Evolutionary conservation across 2,888 invertebrate genomes (phyloP).

Genomic region (Dicycla oo): DNA sequence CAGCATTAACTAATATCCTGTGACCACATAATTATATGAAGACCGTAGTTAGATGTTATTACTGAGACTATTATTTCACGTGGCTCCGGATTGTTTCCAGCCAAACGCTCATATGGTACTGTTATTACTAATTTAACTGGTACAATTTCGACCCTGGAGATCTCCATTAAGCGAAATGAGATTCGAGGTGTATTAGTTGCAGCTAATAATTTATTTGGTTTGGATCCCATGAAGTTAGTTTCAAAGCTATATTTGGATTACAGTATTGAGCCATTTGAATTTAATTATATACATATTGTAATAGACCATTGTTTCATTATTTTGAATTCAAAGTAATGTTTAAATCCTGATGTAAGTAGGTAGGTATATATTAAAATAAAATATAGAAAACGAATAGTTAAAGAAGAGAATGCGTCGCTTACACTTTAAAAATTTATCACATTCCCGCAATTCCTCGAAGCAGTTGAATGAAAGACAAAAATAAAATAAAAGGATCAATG

Average conservation of each 20-base stretch:
- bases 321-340: constrained; percentile 6
- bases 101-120: constrained; percentile 55
- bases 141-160: constrained; percentile 59
- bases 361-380: no score
- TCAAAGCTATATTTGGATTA: constrained; percentile 44
- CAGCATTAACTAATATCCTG: constrained; percentile 6
- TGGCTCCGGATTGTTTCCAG: constrained; percentile 60
- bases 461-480: constrained; percentile 48
- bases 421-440: constrained; percentile 45
- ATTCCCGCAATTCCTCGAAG: constrained; percentile 43
- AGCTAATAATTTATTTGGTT: constrained; percentile 50
- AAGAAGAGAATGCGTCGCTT: background rate
- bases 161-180: constrained; percentile 63
- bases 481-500: constrained; percentile 45
- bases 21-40: constrained; percentile 22
- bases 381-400: background rate
- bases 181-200: constrained; percentile 53
- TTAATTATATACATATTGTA: constrained; percentile 16
- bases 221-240: constrained; percentile 25
- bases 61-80: constrained; percentile 68
- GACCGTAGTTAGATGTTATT: constrained; percentile 61
- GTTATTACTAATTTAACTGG: constrained; percentile 68
- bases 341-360: background rate
- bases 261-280: constrained; percentile 8
- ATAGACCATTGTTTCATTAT: no score